A percentile compares a stretch with the other conserved stretches of the same genome.
phyloP scores from a whole-genome alignment of 2,113 vertebrate genomes.

The Fulica atra region DNA sequence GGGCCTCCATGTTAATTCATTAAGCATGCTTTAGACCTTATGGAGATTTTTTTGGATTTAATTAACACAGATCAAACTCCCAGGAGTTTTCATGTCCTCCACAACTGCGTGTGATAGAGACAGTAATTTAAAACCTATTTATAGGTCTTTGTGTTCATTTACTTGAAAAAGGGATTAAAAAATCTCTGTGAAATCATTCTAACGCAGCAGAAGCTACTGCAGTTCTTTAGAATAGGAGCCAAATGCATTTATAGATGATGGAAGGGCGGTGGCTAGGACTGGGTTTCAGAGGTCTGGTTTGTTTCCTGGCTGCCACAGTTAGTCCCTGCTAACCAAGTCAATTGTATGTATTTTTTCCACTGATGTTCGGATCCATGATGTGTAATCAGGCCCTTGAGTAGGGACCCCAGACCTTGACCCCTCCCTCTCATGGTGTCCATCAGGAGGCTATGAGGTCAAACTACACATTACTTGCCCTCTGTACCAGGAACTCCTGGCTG shows the following conservation, averaged over 20 bases:
- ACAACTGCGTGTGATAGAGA: slow-evolving; percentile 51
- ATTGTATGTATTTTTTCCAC: background rate
- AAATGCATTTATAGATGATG: background rate
- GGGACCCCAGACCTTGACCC: background rate
- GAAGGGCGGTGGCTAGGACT: background rate
- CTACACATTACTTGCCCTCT: background rate
- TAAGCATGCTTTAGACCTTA: slow-evolving; percentile 69
- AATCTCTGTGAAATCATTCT: slow-evolving; percentile 12
- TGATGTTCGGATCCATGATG: background rate
- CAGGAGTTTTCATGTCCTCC: slow-evolving; percentile 57
- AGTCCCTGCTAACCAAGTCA: background rate
- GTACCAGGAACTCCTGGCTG: background rate
- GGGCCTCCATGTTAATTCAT: slow-evolving; percentile 71
- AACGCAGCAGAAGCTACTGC: background rate
- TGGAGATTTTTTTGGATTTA: slow-evolving; percentile 58
- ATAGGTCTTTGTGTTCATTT: slow-evolving; percentile 59
- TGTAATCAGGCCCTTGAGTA: background rate
- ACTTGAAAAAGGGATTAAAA: slow-evolving; percentile 46
- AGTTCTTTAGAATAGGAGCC: background rate
- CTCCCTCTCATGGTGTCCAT: background rate
- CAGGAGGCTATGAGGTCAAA: background rate
- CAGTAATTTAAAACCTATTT: slow-evolving; percentile 68
- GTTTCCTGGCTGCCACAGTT: background rate
- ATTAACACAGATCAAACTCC: slow-evolving; percentile 70
- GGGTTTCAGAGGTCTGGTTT: background rate